These are phyloP conservation scores for Lepidocyrtinus sp. DNA, from an alignment of 2,888 invertebrate genomes.

Conservation along the genomic window DNA sequence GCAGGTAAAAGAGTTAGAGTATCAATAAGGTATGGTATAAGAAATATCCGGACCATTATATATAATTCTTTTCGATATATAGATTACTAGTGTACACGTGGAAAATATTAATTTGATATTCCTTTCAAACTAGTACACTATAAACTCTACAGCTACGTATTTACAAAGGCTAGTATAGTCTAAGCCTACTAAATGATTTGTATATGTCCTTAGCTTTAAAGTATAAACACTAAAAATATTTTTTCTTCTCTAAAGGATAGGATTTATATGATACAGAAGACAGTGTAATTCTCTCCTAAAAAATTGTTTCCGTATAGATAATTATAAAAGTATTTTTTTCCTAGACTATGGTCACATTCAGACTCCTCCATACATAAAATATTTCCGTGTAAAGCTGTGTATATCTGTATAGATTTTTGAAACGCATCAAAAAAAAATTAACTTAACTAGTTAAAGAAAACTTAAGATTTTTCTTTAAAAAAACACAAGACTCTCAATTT, in stretches of 20 bases:
- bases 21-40: constrained; percentile 60
- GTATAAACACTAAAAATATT: background rate
- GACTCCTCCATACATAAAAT: background rate
- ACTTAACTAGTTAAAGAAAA: background rate
- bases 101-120: no score
- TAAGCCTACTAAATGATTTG: no score
- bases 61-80: background rate
- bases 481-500: no score
- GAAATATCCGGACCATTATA: constrained; percentile 47
- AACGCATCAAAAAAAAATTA: background rate
- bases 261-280: background rate
- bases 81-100: background rate
- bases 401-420: background rate
- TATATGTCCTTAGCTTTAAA: no score
- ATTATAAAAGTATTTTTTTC: background rate
- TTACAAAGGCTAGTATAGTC: background rate
- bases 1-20: constrained; percentile 52
- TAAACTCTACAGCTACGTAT: background rate
- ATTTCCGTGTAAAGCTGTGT: background rate
- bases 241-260: no score
- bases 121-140: background rate
- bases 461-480: background rate
- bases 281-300: background rate
- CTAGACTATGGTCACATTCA: background rate
- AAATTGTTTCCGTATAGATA: background rate